Conservation (phyloP, 1,140 invertebrate genomes). For the Brachionus rotundiformis region DNA sequence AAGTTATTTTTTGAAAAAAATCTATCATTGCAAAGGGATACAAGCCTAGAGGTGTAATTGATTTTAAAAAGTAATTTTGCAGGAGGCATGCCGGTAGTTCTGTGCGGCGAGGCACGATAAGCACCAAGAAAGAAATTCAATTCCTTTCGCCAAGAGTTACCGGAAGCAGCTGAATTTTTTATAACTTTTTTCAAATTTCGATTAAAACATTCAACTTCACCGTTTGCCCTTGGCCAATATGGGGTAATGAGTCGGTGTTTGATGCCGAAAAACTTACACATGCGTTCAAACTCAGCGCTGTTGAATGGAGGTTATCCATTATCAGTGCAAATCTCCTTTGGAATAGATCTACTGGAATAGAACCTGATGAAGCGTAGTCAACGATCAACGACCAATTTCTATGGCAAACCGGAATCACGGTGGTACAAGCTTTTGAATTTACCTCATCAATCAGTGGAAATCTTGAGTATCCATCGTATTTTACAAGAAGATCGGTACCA, state of each 20-base stretch:
- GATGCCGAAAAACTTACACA: conserved; percentile 50
- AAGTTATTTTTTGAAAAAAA: not conserved
- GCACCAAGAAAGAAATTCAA: conserved; percentile 18
- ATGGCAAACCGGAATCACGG: conserved; percentile 15
- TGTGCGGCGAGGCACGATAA: conserved; percentile 1
- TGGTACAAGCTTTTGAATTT: conserved; percentile 47
- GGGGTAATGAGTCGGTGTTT: conserved; percentile 53
- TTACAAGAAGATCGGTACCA: conserved; percentile 55
- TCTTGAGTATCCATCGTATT: conserved; percentile 57
- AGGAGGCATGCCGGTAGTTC: not conserved
- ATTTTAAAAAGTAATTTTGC: conserved; percentile 5
- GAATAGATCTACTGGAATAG: no score
- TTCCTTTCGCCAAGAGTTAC: conserved; percentile 8
- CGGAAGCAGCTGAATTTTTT: conserved; percentile 35
- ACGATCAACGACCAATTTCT: conserved; percentile 54
- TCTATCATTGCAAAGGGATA: not conserved
- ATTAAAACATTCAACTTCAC: conserved; percentile 52
- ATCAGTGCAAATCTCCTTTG: conserved; percentile 52
- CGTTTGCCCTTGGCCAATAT: conserved; percentile 53
- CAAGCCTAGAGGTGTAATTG: conserved; percentile 1
- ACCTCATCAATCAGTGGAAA: conserved; percentile 56
- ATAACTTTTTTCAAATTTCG: conserved; percentile 48
- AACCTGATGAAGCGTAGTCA: no score
- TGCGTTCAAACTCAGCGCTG: conserved; percentile 46
- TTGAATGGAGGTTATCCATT: conserved; percentile 55